Percentiles rank a stretch among this genome's conserved stretches.
Conservation (phyloP, 1,140 invertebrate species). For the Tenebrio molitor region DNA sequence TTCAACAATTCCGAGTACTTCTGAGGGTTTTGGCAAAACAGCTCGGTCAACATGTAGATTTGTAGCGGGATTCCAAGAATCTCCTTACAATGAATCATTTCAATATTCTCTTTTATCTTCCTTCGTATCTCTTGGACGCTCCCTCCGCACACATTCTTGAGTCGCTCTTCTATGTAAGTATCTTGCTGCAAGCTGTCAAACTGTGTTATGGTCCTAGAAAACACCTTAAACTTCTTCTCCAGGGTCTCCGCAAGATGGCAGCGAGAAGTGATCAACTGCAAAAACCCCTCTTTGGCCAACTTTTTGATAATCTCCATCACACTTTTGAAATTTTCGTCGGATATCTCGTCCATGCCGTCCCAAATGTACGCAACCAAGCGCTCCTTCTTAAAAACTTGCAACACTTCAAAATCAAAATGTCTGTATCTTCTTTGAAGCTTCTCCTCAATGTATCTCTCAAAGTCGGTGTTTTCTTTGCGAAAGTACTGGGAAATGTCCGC, state of each 20-base stretch:
- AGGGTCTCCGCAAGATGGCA: neutral
- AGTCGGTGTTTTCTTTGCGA: neutral
- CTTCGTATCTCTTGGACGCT: neutral
- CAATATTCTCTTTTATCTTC: neutral
- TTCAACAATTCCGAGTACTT: neutral
- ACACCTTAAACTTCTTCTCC: neutral
- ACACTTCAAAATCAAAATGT: neutral
- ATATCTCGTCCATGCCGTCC: neutral
- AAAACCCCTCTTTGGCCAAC: neutral
- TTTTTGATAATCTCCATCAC: neutral
- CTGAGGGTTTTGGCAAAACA: neutral
- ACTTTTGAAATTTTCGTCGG: neutral
- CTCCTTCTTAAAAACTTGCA: neutral
- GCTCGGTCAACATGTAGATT: neutral
- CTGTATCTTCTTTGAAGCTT: neutral
- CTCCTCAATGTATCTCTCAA: neutral
- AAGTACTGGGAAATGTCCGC: neutral
- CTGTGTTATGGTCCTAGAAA: neutral
- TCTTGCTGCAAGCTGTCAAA: neutral
- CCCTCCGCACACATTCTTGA: neutral
- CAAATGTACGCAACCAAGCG: neutral
- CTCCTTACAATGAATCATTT: neutral
- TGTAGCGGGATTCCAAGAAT: neutral
- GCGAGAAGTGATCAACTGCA: neutral
- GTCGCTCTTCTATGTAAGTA: neutral